Conservation (phyloP, 37 sponge, comb jelly and placozoan species). For the Chondrilla cf. caribensis region DNA sequence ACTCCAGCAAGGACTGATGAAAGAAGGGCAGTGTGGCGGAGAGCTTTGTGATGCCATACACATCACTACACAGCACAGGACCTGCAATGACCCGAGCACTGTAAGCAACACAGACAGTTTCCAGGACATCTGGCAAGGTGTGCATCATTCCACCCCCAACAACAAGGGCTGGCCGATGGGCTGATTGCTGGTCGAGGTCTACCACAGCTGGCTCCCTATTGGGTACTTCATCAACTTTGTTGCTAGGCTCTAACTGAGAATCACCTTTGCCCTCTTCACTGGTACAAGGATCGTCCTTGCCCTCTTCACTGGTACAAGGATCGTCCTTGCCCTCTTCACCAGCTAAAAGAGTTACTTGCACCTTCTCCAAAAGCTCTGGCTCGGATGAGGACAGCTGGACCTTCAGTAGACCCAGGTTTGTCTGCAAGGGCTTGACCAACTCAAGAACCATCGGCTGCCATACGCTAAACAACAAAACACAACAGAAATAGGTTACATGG, state of each 20-base stretch:
- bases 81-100: no score
- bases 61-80: no score
- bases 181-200: no score
- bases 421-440: background rate
- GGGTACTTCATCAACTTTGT: no score
- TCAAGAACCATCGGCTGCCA: background rate
- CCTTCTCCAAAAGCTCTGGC: slow-evolving; percentile 15
- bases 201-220: no score
- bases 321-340: slow-evolving; percentile 20
- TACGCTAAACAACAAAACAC: background rate
- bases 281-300: slow-evolving; percentile 14
- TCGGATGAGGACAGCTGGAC: slow-evolving; percentile 36
- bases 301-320: slow-evolving; percentile 1
- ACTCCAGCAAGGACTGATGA: background rate
- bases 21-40: background rate
- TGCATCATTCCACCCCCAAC: no score
- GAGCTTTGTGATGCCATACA: no score
- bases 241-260: no score
- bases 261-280: no score
- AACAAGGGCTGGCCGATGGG: no score
- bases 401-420: slow-evolving; percentile 27
- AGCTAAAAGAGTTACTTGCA: background rate
- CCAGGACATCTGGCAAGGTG: no score
- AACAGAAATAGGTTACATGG: background rate
- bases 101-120: no score